Evolutionary conservation across 2,888 invertebrate genomes (phyloP), one percentile per base, ranked within the genome.

Genomic region (Spodoptera littoralis): DNA sequence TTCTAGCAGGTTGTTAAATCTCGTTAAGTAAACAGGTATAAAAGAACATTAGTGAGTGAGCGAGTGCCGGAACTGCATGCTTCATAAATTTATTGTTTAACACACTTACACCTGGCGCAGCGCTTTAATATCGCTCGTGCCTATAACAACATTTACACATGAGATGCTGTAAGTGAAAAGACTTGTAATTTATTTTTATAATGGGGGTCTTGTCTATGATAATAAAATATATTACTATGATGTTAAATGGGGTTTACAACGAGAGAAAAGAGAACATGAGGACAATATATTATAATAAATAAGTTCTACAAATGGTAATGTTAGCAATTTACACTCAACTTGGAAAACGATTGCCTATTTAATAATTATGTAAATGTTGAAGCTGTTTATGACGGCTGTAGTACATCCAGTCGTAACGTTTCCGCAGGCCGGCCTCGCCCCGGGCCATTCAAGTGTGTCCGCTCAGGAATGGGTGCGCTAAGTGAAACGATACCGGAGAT

Each of bases 401-500:
- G 54, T 60, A 73, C 50, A 73, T 73, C 77, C 53, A 80, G 79
- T 74, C 51, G 65, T 66, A 73, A 68, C 62, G 74, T 70, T 77
- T 80, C 79, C 76, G 73, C 67, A 69, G 74, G 67, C 76, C 68
- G 71, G 77, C 75, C 73, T 77, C 70, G 68, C 72, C 73, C 74
- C 72, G 75, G 82, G 80, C 81, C 81, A 83, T 82, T 87, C 86
- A 77, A 86, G 86, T 85, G 85, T 88, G 87, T 88, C 88, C 88
- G 87, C 80, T 82, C 81, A 81, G 85, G 77, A 85, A 85, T 84
- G 82, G 80, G 81, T 74, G 81, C 82, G 87, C 85, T 87, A 86
- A 91, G 87, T 90, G 88, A 88, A 91, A 89, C 87, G 88, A 89
- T 88, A 89, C 88, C 89, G 90, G 89, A 90, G 90, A 90, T 90